Base-by-base conservation (phyloP, 1,140 invertebrate genomes). In the Patella vulgata region DNA sequence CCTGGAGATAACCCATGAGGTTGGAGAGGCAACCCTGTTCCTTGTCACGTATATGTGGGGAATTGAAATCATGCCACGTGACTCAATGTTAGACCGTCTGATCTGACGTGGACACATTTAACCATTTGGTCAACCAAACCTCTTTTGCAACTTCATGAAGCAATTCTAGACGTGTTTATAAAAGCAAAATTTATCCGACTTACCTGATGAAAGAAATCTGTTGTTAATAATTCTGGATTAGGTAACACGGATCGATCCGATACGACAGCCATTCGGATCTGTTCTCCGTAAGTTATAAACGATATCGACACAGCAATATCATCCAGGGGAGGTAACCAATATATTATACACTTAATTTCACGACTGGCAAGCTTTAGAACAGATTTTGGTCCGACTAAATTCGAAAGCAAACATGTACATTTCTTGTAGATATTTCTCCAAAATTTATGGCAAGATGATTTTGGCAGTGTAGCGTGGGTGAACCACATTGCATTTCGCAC, bases 211-310 rank as follows among this genome's bases (percentile, higher is more conserved):
- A 71, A 69, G 59, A 84, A 83, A 53, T 82, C 73, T 43, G 71
- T 70, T 9, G 83, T 78, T 11, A 84, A 59, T 8, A 78, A 33
- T 42, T 82, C 70, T 1, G 82, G 82, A 55, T 83, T 74, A 5
- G 81, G 73, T n/a, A 85, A 54, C 8, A 87, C 77, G 4, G 79
- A 79, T 40, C 77, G 74, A 59, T 88, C 86, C 5, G 85, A 78
- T n/a, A 85, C 79, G 8, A 87, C 85, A 6, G 86, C 79, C 52
- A 88, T 73, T 63, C 85, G 83, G 11, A 88, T 74, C 61, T 85
- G 82, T 58, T 87, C 85, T 31, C 83, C 85, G 65, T 88, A 88
- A 21, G 85, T 87, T 54, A 88, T 78, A 23, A 87, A 84, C 17
- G 87, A 87, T 8, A 88, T 78, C 9, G 85, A 82, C 21, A 88